A percentile compares a stretch with the other conserved stretches of the same genome.
phyloP scores from a whole-genome alignment of 2,113 vertebrate genomes.

The Gnathonemus longibarbis region DNA sequence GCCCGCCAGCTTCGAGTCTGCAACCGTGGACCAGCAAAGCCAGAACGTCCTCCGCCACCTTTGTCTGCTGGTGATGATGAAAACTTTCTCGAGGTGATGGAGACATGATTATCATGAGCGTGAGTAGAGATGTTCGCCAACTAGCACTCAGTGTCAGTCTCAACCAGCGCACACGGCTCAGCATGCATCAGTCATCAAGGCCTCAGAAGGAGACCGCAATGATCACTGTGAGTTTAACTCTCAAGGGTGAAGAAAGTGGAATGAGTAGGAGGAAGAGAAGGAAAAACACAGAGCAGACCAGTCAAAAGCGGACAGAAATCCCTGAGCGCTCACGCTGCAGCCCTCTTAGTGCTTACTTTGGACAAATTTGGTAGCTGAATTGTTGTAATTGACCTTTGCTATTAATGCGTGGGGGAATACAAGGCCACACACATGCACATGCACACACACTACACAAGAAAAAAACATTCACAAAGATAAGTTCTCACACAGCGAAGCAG shows the following conservation, averaged over 20 bases:
- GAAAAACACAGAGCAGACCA: background rate
- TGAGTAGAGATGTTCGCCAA: background rate
- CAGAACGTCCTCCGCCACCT: background rate
- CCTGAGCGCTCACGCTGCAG: background rate
- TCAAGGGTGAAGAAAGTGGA: background rate
- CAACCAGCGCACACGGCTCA: background rate
- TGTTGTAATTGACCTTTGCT: background rate
- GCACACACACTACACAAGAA: background rate
- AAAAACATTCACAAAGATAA: background rate
- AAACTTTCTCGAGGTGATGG: background rate
- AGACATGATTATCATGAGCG: background rate
- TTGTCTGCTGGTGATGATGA: background rate
- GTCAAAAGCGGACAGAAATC: background rate
- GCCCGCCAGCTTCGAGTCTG: background rate
- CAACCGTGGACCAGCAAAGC: background rate
- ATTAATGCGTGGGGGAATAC: background rate
- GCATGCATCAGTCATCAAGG: background rate
- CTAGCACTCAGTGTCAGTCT: background rate
- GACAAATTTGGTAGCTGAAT: background rate
- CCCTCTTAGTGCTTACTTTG: background rate
- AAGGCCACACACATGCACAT: conserved; percentile 4
- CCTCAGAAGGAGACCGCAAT: background rate
- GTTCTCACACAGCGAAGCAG: background rate
- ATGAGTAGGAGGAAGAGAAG: conserved; percentile 2
- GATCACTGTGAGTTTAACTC: background rate